Percentiles rank a stretch among this genome's conserved stretches.
Conservation (phyloP, 2,888 invertebrate species). For the Watsonalla binaria region DNA sequence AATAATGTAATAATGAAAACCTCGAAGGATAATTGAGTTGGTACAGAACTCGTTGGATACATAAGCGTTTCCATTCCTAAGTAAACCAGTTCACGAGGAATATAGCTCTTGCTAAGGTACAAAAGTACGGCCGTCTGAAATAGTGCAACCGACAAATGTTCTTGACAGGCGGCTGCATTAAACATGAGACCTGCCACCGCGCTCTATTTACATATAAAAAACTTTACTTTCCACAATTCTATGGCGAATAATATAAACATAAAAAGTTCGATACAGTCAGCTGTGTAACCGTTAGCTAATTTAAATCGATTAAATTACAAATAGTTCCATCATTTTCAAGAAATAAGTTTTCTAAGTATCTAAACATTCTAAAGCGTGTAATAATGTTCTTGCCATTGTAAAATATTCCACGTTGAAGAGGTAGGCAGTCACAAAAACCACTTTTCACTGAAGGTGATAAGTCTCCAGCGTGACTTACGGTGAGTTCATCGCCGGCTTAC, state of each 20-base stretch:
- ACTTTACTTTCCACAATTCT: conserved; percentile 34
- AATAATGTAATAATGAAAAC: conserved; percentile 28
- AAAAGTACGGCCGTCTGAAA: conserved; percentile 45
- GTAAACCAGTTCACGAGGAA: background rate
- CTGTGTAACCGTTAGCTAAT: conserved; percentile 28
- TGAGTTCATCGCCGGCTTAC: no score
- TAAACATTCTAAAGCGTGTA: background rate
- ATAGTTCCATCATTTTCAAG: background rate
- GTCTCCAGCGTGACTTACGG: no score
- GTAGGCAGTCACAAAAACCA: no score
- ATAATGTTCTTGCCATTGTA: no score
- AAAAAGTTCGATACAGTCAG: conserved; percentile 29
- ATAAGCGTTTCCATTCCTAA: no score
- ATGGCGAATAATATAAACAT: conserved; percentile 21
- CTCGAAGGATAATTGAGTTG: background rate
- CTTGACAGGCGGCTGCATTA: conserved; percentile 71
- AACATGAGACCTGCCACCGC: conserved; percentile 67
- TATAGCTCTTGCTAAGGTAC: conserved; percentile 26
- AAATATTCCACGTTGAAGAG: no score
- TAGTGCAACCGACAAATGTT: conserved; percentile 74
- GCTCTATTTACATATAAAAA: conserved; percentile 62
- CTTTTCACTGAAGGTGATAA: no score
- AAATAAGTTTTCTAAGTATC: background rate
- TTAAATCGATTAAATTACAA: conserved; percentile 25
- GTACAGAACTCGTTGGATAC: background rate